These are phyloP conservation scores for Trichacis sp. DNA, from an alignment of 2,888 invertebrate genomes.

Conservation along the genomic window DNA sequence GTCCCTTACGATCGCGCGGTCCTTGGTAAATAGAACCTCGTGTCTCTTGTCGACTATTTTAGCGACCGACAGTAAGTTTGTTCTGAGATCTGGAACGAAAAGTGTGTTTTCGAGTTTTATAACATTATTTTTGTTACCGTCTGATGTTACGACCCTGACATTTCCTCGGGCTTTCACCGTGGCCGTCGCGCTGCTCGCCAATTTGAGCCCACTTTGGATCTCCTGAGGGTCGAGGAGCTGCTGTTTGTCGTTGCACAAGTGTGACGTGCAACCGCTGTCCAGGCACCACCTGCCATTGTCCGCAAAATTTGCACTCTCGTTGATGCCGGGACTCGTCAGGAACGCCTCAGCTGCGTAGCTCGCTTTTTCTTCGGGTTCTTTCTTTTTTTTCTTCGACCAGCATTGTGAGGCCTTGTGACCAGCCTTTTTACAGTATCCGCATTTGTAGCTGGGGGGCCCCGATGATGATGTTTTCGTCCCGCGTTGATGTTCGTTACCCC, in stretches of 20 bases:
- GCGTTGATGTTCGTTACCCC: not conserved
- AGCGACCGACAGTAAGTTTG: slow-evolving; percentile 42
- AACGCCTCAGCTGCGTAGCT: slow-evolving; percentile 2
- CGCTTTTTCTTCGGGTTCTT: not conserved
- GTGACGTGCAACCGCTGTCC: slow-evolving; percentile 28
- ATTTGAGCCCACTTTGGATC: slow-evolving; percentile 8
- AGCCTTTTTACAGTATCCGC: not conserved
- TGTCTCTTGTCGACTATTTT: slow-evolving; percentile 36
- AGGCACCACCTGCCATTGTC: not conserved
- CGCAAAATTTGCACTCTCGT: not conserved
- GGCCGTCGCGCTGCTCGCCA: slow-evolving; percentile 19
- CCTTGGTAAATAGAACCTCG: slow-evolving; percentile 25
- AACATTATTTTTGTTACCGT: slow-evolving; percentile 6
- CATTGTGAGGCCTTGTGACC: not conserved
- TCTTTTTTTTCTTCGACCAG: not conserved
- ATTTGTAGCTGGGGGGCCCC: not conserved
- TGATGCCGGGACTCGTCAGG: not conserved
- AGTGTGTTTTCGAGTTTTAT: slow-evolving; percentile 28
- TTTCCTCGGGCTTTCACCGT: slow-evolving; percentile 23
- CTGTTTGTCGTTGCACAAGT: slow-evolving; percentile 28
- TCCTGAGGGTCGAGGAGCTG: not conserved
- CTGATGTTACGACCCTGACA: slow-evolving; percentile 5
- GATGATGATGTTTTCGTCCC: not conserved
- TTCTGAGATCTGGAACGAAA: slow-evolving; percentile 37
- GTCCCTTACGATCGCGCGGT: slow-evolving; percentile 20